These are phyloP conservation scores for Troilus luridus DNA, from an alignment of 2,888 invertebrate genomes.

Conservation along the genomic window DNA sequence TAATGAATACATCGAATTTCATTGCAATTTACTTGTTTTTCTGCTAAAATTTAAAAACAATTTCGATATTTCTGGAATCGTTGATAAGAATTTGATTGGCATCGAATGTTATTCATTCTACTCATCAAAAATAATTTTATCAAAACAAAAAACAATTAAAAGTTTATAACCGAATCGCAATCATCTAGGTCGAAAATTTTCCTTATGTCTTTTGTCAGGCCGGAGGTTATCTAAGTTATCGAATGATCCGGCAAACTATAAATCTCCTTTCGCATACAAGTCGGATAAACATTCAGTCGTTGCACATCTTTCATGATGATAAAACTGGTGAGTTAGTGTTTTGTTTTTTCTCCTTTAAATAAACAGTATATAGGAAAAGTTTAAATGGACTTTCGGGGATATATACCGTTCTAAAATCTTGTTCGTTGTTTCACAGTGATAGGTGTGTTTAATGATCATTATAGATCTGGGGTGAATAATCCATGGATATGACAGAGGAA, in stretches of 20 bases:
- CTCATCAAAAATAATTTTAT: not conserved
- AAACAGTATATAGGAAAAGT: no score
- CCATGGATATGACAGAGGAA: no score
- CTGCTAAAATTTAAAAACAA: not conserved
- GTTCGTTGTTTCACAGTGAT: no score
- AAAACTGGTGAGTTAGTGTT: not conserved
- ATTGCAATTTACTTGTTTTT: not conserved
- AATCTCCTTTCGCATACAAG: not conserved
- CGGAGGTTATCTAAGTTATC: not conserved
- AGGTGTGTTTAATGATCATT: no score
- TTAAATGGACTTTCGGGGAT: no score
- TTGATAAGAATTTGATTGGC: not conserved
- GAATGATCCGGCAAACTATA: not conserved
- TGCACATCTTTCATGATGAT: not conserved
- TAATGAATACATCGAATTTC: not conserved
- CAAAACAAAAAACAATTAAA: not conserved
- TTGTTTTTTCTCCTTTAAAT: no score
- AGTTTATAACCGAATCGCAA: not conserved
- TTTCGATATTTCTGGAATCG: not conserved
- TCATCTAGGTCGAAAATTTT: not conserved
- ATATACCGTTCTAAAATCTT: no score
- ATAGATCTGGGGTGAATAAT: no score
- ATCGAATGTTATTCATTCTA: not conserved
- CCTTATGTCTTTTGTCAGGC: not conserved
- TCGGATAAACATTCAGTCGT: not conserved